phyloP scores from a whole-genome alignment of 2,797 vertebrate species.

The Acanthurus lineatus region DNA sequence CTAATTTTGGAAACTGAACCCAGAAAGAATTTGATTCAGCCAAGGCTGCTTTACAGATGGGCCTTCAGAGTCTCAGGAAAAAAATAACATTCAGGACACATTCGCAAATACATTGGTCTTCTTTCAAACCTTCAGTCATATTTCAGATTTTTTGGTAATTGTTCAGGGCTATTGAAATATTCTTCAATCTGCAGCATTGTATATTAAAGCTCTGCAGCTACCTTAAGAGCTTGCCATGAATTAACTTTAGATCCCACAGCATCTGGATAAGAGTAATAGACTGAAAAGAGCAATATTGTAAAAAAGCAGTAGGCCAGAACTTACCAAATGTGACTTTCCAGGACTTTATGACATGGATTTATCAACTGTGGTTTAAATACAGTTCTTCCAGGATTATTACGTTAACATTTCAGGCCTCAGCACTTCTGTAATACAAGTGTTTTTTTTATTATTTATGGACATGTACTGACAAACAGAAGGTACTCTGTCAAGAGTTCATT shows the following conservation, averaged over 20 bases:
- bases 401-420: constrained; percentile 43
- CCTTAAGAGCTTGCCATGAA: constrained; percentile 19
- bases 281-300: constrained; percentile 48
- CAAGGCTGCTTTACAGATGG: constrained; percentile 16
- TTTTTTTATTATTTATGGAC: constrained; percentile 19
- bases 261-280: constrained; percentile 12
- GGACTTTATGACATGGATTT: constrained; percentile 38
- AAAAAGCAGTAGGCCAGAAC: constrained; percentile 21
- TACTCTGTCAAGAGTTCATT: constrained; percentile 56
- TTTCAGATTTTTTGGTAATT: background rate
- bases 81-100: constrained; percentile 38
- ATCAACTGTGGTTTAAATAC: constrained; percentile 24
- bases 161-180: constrained; percentile 10
- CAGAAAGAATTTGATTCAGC: constrained; percentile 32
- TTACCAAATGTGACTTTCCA: constrained; percentile 37
- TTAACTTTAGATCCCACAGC: constrained; percentile 13
- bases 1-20: constrained; percentile 49
- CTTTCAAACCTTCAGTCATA: background rate
- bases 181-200: background rate
- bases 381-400: constrained; percentile 60
- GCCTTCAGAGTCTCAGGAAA: constrained; percentile 68
- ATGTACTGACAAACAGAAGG: constrained; percentile 39
- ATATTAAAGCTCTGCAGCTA: constrained; percentile 32
- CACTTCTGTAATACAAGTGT: background rate
- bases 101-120: constrained; percentile 20